These are phyloP conservation scores for Orthonyx spaldingii DNA, from an alignment of 2,113 vertebrate genomes.

Conservation along the genomic window DNA sequence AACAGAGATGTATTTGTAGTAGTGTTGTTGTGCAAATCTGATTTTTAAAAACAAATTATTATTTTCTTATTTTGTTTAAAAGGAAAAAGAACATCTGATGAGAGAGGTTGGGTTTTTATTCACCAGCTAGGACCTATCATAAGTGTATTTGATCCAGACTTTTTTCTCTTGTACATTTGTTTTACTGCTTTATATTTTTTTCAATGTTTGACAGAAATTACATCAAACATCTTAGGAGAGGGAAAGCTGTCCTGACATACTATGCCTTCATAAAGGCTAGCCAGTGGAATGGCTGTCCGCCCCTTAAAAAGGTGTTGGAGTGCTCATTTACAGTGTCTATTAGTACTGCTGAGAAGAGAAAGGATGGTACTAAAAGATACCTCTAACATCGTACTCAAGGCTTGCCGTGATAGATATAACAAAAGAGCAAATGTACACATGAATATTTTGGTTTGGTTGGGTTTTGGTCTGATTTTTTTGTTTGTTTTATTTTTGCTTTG, in stretches of 20 bases:
- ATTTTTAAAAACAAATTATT: not conserved
- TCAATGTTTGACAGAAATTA: not conserved
- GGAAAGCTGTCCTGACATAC: not conserved
- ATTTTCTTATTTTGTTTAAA: not conserved
- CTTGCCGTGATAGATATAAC: not conserved
- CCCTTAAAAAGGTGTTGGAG: not conserved
- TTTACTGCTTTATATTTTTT: not conserved
- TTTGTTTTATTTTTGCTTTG: not conserved
- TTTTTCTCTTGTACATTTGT: not conserved
- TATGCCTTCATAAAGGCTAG: not conserved
- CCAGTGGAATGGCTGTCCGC: not conserved
- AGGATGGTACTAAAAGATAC: not conserved
- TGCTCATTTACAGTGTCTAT: not conserved
- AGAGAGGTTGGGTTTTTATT: fast-evolving
- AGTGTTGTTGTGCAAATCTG: not conserved
- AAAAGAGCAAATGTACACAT: not conserved
- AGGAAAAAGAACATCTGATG: not conserved
- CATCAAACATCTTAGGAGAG: not conserved
- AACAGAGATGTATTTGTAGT: not conserved
- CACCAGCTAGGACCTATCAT: not conserved
- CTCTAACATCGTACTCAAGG: not conserved
- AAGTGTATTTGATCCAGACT: not conserved
- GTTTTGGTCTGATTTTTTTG: not conserved
- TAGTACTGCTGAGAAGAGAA: not conserved
- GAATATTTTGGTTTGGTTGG: not conserved